Evolutionary conservation across 2,888 invertebrate species (phyloP).

Genomic region (Scaptomyza flava): DNA sequence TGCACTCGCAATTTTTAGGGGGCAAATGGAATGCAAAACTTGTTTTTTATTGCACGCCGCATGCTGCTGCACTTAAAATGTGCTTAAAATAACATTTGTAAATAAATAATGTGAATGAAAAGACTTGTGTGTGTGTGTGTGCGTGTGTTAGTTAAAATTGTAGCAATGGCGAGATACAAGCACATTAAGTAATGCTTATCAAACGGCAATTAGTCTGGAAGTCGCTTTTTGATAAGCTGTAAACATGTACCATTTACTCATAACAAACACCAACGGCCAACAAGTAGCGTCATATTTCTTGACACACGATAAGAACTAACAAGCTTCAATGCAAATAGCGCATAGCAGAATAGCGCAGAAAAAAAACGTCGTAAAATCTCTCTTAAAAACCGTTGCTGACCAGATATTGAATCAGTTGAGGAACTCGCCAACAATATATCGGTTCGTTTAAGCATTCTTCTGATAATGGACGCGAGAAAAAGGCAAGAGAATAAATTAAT

Average conservation of each 20-base stretch:
- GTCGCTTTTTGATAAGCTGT: constrained; percentile 39
- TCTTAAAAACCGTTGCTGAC: constrained; percentile 13
- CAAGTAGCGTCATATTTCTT: constrained; percentile 30
- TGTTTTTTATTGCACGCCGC: constrained; percentile 30
- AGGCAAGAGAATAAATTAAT: constrained; percentile 37
- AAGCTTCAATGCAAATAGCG: constrained; percentile 31
- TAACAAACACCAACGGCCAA: neutral
- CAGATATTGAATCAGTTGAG: constrained; percentile 32
- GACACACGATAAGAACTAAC: constrained; percentile 43
- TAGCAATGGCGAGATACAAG: neutral
- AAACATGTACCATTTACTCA: constrained; percentile 3
- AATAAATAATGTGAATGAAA: neutral
- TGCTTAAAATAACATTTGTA: constrained; percentile 14
- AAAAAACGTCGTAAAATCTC: constrained; percentile 4
- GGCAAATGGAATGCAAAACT: constrained; percentile 42
- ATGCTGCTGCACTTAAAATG: constrained; percentile 20
- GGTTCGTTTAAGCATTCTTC: neutral
- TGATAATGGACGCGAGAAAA: constrained; percentile 43
- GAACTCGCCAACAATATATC: neutral
- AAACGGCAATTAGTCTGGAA: neutral
- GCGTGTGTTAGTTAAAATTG: neutral
- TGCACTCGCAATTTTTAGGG: constrained; percentile 51
- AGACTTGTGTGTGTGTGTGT: neutral
- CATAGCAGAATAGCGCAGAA: constrained; percentile 26
- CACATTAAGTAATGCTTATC: constrained; percentile 2